Evolutionary conservation across 2,888 invertebrate genomes (phyloP).

Genomic region (Dryobota labecula): DNA sequence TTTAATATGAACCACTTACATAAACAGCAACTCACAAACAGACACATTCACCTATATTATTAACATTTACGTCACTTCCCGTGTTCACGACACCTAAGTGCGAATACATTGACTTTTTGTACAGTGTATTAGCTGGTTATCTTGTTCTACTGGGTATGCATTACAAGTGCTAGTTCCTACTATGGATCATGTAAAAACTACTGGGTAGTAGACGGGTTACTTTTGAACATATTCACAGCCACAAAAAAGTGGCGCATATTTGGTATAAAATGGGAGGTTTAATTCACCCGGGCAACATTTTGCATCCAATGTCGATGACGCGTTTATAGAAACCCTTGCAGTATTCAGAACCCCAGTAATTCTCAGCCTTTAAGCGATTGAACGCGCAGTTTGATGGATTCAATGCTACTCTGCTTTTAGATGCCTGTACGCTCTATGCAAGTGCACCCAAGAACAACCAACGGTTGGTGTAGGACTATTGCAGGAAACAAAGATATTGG

Average conservation of each 20-base stretch:
- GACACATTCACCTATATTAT: slow-evolving; percentile 30
- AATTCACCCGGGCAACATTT: neutral
- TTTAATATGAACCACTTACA: slow-evolving; percentile 21
- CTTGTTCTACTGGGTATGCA: slow-evolving; percentile 33
- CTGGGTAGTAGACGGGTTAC: neutral
- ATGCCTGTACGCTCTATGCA: no score
- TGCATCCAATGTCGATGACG: neutral
- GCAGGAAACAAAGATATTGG: no score
- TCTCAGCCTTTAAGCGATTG: no score
- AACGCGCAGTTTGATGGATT: no score
- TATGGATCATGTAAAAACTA: slow-evolving; percentile 1
- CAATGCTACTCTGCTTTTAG: no score
- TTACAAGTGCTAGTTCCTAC: slow-evolving; percentile 46
- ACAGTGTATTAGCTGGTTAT: slow-evolving; percentile 41
- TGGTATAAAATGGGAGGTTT: neutral
- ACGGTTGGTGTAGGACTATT: no score
- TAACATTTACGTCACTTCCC: slow-evolving; percentile 52
- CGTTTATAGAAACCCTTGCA: no score
- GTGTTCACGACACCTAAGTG: slow-evolving; percentile 21
- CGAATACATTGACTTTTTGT: slow-evolving; percentile 49
- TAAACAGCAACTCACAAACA: slow-evolving; percentile 26
- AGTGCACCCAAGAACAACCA: no score
- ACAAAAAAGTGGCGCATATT: neutral
- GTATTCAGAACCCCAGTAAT: no score
- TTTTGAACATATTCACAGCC: neutral